Evolutionary conservation across 2,113 vertebrate species (phyloP).

Genomic region (Lutjanus erythropterus): DNA sequence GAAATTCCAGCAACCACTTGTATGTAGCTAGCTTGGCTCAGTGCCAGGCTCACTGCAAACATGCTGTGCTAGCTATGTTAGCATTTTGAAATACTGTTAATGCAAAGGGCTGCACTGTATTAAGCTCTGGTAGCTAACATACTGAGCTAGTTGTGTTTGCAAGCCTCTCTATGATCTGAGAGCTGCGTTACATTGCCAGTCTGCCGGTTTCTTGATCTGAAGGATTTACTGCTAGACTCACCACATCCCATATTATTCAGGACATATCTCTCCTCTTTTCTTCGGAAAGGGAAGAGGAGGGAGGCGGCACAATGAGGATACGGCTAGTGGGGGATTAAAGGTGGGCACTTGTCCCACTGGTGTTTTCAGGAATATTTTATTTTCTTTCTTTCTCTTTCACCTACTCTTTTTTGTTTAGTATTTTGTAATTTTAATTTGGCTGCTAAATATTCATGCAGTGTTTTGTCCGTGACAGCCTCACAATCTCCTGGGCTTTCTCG

Average conservation of each 20-base stretch:
- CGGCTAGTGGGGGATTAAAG: constrained; percentile 65
- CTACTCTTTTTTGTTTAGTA: constrained; percentile 76
- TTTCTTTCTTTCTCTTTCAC: constrained; percentile 66
- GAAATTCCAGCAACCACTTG: background rate
- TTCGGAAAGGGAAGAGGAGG: constrained; percentile 19
- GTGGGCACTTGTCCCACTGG: constrained; percentile 73
- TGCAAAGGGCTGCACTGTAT: background rate
- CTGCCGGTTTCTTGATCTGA: constrained; percentile 64
- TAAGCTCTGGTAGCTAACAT: constrained; percentile 29
- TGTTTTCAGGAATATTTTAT: constrained; percentile 78
- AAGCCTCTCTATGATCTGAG: constrained; percentile 58
- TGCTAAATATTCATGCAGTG: constrained; percentile 85
- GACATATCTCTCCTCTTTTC: constrained; percentile 63
- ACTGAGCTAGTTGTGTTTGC: constrained; percentile 36
- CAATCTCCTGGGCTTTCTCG: constrained; percentile 79
- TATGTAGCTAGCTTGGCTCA: background rate
- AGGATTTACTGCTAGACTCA: constrained; percentile 59
- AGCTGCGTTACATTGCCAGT: constrained; percentile 36
- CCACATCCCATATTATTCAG: constrained; percentile 67
- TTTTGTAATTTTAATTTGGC: constrained; percentile 85
- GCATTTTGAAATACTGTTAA: constrained; percentile 5
- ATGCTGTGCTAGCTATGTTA: constrained; percentile 2
- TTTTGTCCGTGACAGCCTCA: constrained; percentile 83
- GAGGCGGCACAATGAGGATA: constrained; percentile 34
- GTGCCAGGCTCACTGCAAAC: background rate